Base-by-base conservation (phyloP, 1,140 invertebrate genomes). In the Nomia melanderi region DNA sequence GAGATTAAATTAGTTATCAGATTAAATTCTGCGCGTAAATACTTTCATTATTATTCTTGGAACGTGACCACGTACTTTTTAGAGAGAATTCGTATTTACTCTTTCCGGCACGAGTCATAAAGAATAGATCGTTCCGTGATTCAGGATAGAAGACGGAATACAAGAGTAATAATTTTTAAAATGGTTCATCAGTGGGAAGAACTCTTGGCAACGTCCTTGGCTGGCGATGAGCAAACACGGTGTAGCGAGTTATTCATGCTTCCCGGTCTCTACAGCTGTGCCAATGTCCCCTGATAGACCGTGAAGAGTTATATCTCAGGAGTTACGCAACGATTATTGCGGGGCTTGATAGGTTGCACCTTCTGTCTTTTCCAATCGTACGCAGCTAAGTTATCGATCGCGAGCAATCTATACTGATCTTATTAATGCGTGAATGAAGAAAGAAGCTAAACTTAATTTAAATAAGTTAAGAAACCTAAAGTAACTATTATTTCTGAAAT, bases 151-250 rank as follows among this genome's bases (percentile, higher is more conserved):
- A 8, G 29, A 20, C 23, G 23, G 6, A n/a, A 56, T 27, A 47
- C 14, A 44, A 17, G 41, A 44, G 41, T 44, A 44, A 2, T 17
- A 12, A 44, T 44, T 44, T 44, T 1, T 2, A 44, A 44, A 44
- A 17, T 17, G 17, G 1, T 82, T 41, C 47, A 77, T 25, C 79
- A 27, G 17, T 20, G 66, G 65, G 69, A 72, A 81, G 66, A 64
- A 71, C 69, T 54, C 54, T 57, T 57, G 79, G 50, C 73, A 82
- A 50, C 47, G 27, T 47, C 56, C 66, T 73, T 77, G 74, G 50
- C 79, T 33, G 69, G 81, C 66, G 65, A 60, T 36, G 41, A 44
- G 54, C 71, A 80, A 82, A 82, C 64, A 64, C 59, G 20, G 50
- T 41, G 27, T 53, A 17, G 27, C n/a, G 25, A 27, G 53, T 69